Conservation (phyloP, 2,113 vertebrate species). For the Gavia stellata region DNA sequence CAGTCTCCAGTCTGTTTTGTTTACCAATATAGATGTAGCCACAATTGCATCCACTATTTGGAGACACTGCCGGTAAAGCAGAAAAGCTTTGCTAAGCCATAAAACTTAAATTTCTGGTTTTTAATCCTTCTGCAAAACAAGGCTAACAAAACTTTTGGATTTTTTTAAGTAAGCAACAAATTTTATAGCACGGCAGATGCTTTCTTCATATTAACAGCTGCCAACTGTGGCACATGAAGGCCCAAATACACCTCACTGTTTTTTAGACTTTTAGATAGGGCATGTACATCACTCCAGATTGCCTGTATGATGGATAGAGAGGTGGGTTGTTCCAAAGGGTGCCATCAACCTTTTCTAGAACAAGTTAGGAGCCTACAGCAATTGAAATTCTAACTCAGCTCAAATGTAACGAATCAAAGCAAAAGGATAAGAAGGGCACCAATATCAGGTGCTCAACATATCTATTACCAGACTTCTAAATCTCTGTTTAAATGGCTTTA, state of each 20-base stretch:
- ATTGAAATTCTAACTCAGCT: not conserved
- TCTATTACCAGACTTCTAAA: not conserved
- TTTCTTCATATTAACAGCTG: not conserved
- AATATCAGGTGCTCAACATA: not conserved
- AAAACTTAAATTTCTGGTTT: not conserved
- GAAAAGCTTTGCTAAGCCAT: not conserved
- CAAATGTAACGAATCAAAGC: not conserved
- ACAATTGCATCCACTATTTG: not conserved
- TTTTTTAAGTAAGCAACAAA: not conserved
- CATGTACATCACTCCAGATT: not conserved
- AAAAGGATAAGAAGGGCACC: not conserved
- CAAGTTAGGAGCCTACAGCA: not conserved
- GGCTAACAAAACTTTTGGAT: not conserved
- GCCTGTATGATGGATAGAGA: not conserved
- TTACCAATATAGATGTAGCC: not conserved
- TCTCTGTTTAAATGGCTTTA: not conserved
- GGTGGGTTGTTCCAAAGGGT: not conserved
- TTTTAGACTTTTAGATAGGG: not conserved
- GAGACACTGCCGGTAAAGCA: not conserved
- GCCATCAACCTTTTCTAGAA: not conserved
- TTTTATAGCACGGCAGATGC: not conserved
- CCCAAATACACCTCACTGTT: not conserved
- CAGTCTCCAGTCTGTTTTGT: not conserved
- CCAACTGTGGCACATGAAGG: not conserved
- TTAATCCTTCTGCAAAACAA: not conserved